Base-by-base conservation (phyloP, 2,888 invertebrate genomes). In the Mycalesis mineus region DNA sequence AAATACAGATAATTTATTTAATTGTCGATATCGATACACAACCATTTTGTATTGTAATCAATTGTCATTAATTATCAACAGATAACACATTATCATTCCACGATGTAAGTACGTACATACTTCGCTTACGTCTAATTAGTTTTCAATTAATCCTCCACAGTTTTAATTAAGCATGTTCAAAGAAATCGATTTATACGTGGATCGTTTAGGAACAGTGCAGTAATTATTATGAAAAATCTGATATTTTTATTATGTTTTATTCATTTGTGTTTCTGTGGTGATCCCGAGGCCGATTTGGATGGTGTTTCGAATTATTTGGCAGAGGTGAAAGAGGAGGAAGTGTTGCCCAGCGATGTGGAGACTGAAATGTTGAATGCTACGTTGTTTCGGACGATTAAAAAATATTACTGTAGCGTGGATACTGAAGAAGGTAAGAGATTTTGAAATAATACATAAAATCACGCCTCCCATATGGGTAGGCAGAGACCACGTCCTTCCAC, bases 351-450 rank as follows among this genome's bases (percentile, higher is more conserved):
- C 15, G 22, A 15, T 2, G 4, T 15, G n/a, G 29, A 41, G 0
- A 15, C 13, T 7, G 61, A 58, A 13, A 28, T 59, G 31, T 67
- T 79, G 33, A 68, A 65, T 14, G 68, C 75, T 0, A 68, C 71
- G 0, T 22, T 72, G 1, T 72, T 66, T 48, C 70, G 67, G 33
- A 70, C 76, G 0, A 69, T 77, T 1, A 74, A 77, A 42, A 73
- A 71, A 36, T 82, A 75, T 60, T 68, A 67, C 17, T 80, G 82
- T 58, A 58, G 62, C 0, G 53, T 62, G 44, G 58, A 68, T 0
- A 55, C 67, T 13, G 33, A 63, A 0, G 53, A 63, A 37, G 69
- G 81, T 78, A 33, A 66, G 70, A 22, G 22, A 22, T 4, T 2
- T 4, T 4, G 22, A 22, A n/a, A n/a, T n/a, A n/a, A n/a, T n/a